phyloP scores from a whole-genome alignment of 2,888 invertebrate genomes.

The Acronicta leporina region DNA sequence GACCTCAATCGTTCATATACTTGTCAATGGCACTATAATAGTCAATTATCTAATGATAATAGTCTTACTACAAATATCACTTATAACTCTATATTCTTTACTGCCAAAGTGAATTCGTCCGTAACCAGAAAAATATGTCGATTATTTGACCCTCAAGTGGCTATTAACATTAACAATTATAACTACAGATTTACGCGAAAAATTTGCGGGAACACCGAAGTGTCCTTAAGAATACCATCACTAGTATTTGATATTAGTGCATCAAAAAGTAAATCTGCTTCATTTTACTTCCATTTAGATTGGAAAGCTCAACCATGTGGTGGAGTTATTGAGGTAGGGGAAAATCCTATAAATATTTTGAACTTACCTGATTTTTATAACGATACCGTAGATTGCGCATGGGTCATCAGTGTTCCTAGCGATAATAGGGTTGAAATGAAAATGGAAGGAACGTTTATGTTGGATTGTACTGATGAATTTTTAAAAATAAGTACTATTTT shows the following conservation, averaged over 20 bases:
- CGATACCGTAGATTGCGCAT: slow-evolving; percentile 91
- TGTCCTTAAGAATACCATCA: slow-evolving; percentile 70
- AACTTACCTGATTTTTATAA: slow-evolving; percentile 78
- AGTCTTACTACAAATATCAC: slow-evolving; percentile 21
- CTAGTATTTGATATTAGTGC: slow-evolving; percentile 67
- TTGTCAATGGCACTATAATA: slow-evolving; percentile 77
- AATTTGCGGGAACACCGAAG: slow-evolving; percentile 68
- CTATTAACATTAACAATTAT: slow-evolving; percentile 57
- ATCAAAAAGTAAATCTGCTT: slow-evolving; percentile 56
- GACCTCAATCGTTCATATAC: slow-evolving; percentile 66
- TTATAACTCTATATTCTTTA: slow-evolving; percentile 71
- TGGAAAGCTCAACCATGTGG: slow-evolving; percentile 90
- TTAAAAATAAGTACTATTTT: slow-evolving; percentile 81
- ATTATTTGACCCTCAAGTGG: slow-evolving; percentile 67
- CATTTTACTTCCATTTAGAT: slow-evolving; percentile 79
- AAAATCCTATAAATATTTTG: slow-evolving; percentile 67
- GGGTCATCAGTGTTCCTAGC: slow-evolving; percentile 88
- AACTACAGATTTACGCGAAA: slow-evolving; percentile 52
- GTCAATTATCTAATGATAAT: slow-evolving; percentile 30
- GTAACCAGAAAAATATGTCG: slow-evolving; percentile 62
- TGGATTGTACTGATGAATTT: slow-evolving; percentile 76
- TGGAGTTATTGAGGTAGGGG: slow-evolving; percentile 82
- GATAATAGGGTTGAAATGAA: slow-evolving; percentile 76
- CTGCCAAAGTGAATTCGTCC: slow-evolving; percentile 68
- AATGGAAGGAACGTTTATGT: slow-evolving; percentile 69